A percentile compares a stretch with the other conserved stretches of the same genome.
Evolutionary conservation across 2,113 vertebrate species (phyloP).

Genomic region (Ailuropoda melanoleuca): DNA sequence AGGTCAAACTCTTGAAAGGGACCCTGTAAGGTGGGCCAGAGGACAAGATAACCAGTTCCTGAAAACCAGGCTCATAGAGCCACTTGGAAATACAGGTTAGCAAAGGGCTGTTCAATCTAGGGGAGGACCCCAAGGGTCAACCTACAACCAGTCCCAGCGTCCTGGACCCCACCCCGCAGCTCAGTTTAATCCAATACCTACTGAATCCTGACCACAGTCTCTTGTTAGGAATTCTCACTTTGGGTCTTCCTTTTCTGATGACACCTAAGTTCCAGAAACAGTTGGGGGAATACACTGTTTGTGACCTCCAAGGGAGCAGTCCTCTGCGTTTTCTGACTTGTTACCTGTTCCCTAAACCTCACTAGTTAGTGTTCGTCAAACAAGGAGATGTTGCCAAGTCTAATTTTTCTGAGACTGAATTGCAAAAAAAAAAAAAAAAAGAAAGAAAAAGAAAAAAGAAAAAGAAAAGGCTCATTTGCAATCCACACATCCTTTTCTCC

Average conservation of each 20-base stretch:
- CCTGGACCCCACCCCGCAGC: background rate
- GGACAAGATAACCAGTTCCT: background rate
- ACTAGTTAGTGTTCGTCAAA: background rate
- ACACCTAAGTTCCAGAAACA: background rate
- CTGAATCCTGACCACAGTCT: background rate
- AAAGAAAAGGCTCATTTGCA: background rate
- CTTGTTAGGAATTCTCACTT: slow-evolving; percentile 21
- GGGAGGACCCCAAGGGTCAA: background rate
- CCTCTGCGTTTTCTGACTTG: background rate
- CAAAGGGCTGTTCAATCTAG: background rate
- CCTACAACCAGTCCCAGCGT: background rate
- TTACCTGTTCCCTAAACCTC: background rate
- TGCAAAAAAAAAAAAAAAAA: background rate
- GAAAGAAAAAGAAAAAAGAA: background rate
- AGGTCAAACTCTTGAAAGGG: background rate
- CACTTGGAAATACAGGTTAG: background rate
- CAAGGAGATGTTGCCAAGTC: background rate
- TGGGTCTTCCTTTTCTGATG: background rate
- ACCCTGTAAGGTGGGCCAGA: background rate
- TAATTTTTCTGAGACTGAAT: background rate
- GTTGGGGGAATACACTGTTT: background rate
- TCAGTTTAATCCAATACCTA: background rate
- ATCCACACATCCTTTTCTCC: background rate
- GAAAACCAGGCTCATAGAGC: background rate
- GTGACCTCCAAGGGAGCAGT: background rate